phyloP scores from a whole-genome alignment of 2,797 vertebrate species.

The Gymnothorax reevesii region DNA sequence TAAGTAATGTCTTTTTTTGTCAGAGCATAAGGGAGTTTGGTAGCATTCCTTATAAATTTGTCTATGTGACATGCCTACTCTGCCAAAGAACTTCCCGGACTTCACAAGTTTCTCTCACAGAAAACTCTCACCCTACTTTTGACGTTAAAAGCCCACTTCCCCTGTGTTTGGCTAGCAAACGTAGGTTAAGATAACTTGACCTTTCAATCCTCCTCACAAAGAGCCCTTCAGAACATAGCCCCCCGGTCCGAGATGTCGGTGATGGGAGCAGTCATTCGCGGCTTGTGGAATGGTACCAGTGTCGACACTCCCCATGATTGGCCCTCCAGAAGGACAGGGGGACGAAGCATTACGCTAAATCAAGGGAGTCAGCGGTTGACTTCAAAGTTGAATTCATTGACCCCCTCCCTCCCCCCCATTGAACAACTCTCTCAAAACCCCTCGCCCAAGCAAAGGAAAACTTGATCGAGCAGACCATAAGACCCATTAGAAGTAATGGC shows the following conservation, averaged over 20 bases:
- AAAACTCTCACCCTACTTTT: no score
- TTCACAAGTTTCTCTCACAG: no score
- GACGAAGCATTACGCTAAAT: background rate
- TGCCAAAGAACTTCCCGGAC: background rate
- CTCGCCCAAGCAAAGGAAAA: no score
- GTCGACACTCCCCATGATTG: background rate
- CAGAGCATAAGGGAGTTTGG: background rate
- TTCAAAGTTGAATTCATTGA: no score
- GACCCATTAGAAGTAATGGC: no score
- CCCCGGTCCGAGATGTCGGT: background rate
- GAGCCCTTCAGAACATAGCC: background rate
- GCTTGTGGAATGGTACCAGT: background rate
- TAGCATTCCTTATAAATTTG: background rate
- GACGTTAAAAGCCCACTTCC: background rate
- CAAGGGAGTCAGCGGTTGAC: background rate
- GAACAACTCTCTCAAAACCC: no score
- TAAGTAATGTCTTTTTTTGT: background rate
- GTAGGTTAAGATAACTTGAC: slow-evolving; percentile 12
- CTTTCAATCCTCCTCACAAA: background rate
- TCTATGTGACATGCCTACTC: background rate
- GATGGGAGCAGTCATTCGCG: background rate
- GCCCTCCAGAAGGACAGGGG: background rate
- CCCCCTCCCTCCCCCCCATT: no score
- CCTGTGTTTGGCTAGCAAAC: background rate
- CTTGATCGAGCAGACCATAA: no score